phyloP scores from a whole-genome alignment of 2,797 vertebrate genomes.

The Acanthis flammea region DNA sequence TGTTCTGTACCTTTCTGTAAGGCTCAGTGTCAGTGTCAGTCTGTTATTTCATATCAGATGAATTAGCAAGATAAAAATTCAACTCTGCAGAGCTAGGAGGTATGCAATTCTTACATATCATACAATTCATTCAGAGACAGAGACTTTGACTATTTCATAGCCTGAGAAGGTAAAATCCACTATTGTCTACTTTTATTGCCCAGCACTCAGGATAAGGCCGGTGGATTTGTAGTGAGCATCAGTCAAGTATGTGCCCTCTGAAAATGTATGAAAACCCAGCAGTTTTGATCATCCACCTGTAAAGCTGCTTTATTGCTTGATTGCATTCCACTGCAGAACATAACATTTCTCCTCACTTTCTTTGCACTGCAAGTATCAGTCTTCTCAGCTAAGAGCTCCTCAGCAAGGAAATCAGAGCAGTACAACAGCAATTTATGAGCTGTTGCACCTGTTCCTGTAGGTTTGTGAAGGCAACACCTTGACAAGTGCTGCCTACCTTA shows the following conservation, averaged over 20 bases:
- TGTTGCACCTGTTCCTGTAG: neutral
- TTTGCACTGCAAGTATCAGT: neutral
- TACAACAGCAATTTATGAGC: neutral
- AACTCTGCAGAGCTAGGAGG: neutral
- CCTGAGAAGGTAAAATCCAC: neutral
- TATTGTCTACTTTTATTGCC: neutral
- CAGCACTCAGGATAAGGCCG: neutral
- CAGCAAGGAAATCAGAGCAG: neutral
- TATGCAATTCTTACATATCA: neutral
- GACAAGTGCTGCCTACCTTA: neutral
- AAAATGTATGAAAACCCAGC: neutral
- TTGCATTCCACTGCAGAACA: neutral
- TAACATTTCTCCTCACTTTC: neutral
- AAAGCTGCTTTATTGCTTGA: neutral
- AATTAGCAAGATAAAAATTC: neutral
- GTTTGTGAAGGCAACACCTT: neutral
- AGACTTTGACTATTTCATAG: neutral
- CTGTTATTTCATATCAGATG: neutral
- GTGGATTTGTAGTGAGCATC: neutral
- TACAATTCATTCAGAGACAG: neutral
- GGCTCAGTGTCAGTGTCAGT: accelerated
- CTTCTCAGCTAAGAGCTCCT: neutral
- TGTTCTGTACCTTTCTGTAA: neutral
- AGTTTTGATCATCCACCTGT: neutral
- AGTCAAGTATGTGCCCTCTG: neutral